Base-by-base conservation (phyloP, 1,140 invertebrate species). In the Macrobrachium rosenbergii region DNA sequence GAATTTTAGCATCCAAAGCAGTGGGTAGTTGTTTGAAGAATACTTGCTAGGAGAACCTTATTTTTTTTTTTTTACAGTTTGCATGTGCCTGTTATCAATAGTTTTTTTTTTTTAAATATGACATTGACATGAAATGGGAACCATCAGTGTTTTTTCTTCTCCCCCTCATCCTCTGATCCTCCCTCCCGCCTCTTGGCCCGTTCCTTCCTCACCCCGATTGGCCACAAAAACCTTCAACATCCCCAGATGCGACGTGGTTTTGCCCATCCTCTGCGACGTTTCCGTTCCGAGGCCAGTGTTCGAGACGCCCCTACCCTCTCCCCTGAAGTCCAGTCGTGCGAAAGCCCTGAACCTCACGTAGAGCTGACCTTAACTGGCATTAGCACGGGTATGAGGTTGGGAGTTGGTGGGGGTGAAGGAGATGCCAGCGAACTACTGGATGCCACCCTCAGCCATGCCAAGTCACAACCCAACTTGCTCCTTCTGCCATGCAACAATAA, bases 261-360 rank as follows among this genome's bases (percentile, higher is more conserved):
- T 72, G 91, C 91, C 82, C 90, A 90, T 58, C 89, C 88, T 63
- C 90, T 93, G 59, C 90, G 92, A 63, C 91, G 92, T 89, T 93
- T 92, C 88, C 91, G 92, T 16, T 93, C 92, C 3, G 92, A 93
- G 89, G 92, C 92, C 0, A 92, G 91, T 83, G 92, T 93, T 58
- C 91, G 92, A 73, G 92, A 92, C 14, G 82, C 73, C 23, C 76
- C 63, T n/a, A 37, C 17, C 21, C 60, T 64, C 19, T 64, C 28
- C 17, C 16, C 72, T 19, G 58, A 63, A 59, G 72, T 60, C 16
- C 63, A 73, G 12, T 58, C 67, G 11, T 28, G 72, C 28, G 45
- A 72, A 19, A 45, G 43, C 59, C 73, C 59, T 37, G 52, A 79
- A 37, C 52, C 82, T n/a, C 83, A 77, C 63, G 88, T 83, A 11